Conservation (phyloP, 2,113 vertebrate species). For the Aleadryas rufinucha region DNA sequence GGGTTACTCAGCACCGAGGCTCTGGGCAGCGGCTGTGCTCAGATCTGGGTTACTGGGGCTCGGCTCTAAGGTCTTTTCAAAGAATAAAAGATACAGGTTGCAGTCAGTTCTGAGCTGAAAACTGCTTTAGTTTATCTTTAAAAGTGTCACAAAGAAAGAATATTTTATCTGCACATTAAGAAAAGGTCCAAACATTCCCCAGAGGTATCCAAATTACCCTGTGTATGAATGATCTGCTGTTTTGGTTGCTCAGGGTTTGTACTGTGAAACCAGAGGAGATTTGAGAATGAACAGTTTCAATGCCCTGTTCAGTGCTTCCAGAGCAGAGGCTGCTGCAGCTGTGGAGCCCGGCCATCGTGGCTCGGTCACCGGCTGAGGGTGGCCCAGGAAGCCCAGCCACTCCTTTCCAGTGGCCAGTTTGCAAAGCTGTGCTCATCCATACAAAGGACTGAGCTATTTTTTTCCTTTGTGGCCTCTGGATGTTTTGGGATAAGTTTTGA, state of each 20-base stretch:
- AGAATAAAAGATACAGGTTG: background rate
- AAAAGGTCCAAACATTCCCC: background rate
- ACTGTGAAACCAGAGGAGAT: background rate
- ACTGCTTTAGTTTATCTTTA: background rate
- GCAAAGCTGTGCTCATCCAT: background rate
- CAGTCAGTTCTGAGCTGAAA: background rate
- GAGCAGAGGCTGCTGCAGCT: background rate
- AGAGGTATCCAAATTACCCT: background rate
- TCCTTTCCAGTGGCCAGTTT: background rate
- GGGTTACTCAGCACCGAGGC: background rate
- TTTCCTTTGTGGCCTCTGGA: background rate
- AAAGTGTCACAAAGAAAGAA: background rate
- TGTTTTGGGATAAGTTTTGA: background rate
- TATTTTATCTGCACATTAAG: background rate
- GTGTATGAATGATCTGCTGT: background rate
- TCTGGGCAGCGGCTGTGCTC: background rate
- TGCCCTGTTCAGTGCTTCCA: background rate
- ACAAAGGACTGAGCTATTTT: background rate
- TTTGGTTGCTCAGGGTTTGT: background rate
- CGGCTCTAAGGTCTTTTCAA: background rate
- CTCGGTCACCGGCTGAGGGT: background rate
- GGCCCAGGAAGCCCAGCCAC: background rate
- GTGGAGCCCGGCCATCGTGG: background rate
- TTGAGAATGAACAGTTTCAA: background rate
- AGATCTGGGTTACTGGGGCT: background rate